These are phyloP conservation scores for Syrrhaptes paradoxus DNA, from an alignment of 2,113 vertebrate genomes.

Conservation along the genomic window DNA sequence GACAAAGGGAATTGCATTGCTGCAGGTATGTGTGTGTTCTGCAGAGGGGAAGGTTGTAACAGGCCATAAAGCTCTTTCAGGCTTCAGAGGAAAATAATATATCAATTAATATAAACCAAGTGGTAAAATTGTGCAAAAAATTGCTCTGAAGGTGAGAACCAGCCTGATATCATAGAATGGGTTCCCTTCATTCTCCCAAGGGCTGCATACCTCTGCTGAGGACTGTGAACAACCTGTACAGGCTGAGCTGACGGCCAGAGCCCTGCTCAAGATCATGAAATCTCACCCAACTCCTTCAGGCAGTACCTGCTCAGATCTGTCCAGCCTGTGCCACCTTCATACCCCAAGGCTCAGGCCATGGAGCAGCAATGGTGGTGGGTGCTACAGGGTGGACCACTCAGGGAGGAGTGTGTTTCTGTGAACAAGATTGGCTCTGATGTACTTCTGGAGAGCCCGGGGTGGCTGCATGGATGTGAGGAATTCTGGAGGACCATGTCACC, in stretches of 20 bases:
- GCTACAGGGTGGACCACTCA: neutral
- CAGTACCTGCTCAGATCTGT: neutral
- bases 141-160: neutral
- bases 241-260: neutral
- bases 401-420: neutral
- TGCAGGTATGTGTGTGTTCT: neutral
- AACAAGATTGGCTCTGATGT: neutral
- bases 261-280: neutral
- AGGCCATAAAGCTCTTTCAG: neutral
- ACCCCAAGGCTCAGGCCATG: neutral
- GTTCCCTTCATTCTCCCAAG: neutral
- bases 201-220: neutral
- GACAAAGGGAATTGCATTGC: neutral
- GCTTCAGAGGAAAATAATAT: neutral
- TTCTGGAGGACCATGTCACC: neutral
- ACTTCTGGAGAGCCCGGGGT: neutral
- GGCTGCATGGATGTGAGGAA: neutral
- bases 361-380: neutral
- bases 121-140: neutral
- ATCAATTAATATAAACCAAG: neutral
- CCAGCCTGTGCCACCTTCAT: fast-evolving
- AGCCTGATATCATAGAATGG: neutral
- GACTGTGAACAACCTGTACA: neutral
- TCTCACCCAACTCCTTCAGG: neutral
- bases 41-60: neutral